A percentile compares a stretch with the other conserved stretches of the same genome.
These are phyloP conservation scores for Homarus gammarus DNA, from an alignment of 2,888 invertebrate genomes.

Conservation along the genomic window DNA sequence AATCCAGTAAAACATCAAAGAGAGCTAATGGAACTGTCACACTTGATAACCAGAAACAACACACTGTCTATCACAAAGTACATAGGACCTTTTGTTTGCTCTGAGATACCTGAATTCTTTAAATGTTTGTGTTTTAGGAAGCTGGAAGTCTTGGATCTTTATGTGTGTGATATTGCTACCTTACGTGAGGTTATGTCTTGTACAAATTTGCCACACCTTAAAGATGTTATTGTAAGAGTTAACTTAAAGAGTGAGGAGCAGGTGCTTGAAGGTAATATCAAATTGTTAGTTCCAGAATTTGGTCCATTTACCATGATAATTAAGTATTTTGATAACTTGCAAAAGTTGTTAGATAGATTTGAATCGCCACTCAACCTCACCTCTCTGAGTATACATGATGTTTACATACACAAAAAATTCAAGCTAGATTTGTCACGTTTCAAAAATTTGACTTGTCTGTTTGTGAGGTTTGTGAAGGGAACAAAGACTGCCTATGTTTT, in stretches of 20 bases:
- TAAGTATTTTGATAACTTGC: conserved; percentile 40
- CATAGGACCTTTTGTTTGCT: conserved; percentile 54
- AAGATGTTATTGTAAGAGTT: conserved; percentile 19
- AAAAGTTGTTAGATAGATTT: conserved; percentile 16
- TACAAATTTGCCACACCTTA: not conserved
- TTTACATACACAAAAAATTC: conserved; percentile 43
- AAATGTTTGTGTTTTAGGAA: conserved; percentile 27
- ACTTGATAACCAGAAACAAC: not conserved
- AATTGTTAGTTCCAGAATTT: not conserved
- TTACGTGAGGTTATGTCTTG: conserved; percentile 24
- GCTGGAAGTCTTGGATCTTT: conserved; percentile 36
- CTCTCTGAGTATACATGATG: conserved; percentile 27
- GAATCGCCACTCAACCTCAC: not conserved
- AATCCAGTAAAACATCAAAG: not conserved
- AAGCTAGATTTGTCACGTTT: conserved; percentile 40
- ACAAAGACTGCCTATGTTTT: not conserved
- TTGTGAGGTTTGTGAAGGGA: conserved; percentile 2
- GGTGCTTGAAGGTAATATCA: not conserved
- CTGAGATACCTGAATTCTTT: conserved; percentile 29
- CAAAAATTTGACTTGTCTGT: conserved; percentile 16
- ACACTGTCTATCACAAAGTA: conserved; percentile 40
- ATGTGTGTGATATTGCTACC: conserved; percentile 42
- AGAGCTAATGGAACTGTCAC: not conserved
- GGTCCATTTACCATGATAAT: conserved; percentile 25
- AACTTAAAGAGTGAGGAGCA: not conserved